Percentiles rank a stretch among this genome's conserved stretches.
Evolutionary conservation across 1,140 invertebrate genomes (phyloP).

Genomic region (Drosophila parvula): DNA sequence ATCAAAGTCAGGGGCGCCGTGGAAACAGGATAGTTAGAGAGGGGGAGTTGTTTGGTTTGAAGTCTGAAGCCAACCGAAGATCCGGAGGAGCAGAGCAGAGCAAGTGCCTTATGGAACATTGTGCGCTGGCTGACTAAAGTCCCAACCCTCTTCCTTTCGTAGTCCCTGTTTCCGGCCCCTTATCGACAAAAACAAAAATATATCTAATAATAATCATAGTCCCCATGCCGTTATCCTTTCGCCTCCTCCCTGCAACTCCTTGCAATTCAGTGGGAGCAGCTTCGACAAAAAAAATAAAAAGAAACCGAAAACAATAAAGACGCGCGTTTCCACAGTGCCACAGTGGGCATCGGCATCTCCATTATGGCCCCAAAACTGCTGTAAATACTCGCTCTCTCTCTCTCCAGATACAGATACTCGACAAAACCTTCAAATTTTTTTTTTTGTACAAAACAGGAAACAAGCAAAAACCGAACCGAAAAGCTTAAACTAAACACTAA

Average conservation of each 20-base stretch:
- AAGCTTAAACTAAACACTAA: constrained; percentile 21
- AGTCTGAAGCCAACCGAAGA: constrained; percentile 20
- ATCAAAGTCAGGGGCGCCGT: not conserved
- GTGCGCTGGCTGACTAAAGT: constrained; percentile 23
- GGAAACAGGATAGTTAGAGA: not conserved
- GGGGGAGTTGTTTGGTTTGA: not conserved
- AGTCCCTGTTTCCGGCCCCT: not conserved
- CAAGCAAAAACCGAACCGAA: constrained; percentile 8
- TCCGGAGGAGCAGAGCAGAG: constrained; percentile 55
- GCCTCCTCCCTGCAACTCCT: constrained; percentile 4
- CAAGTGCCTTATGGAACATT: constrained; percentile 72
- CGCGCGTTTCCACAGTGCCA: constrained; percentile 15
- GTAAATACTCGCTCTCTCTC: constrained; percentile 26
- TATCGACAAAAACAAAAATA: not conserved
- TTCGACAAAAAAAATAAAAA: not conserved
- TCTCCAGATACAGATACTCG: constrained; percentile 6
- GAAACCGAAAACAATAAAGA: constrained; percentile 25
- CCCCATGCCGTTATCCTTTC: not conserved
- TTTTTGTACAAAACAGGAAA: constrained; percentile 14
- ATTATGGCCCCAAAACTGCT: constrained; percentile 3
- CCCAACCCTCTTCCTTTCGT: not conserved
- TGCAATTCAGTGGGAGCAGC: constrained; percentile 35
- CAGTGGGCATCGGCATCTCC: constrained; percentile 15
- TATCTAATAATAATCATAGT: not conserved
- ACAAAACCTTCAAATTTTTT: constrained; percentile 1